phyloP scores from a whole-genome alignment of 2,797 vertebrate genomes.

The Tarsius wallacei region DNA sequence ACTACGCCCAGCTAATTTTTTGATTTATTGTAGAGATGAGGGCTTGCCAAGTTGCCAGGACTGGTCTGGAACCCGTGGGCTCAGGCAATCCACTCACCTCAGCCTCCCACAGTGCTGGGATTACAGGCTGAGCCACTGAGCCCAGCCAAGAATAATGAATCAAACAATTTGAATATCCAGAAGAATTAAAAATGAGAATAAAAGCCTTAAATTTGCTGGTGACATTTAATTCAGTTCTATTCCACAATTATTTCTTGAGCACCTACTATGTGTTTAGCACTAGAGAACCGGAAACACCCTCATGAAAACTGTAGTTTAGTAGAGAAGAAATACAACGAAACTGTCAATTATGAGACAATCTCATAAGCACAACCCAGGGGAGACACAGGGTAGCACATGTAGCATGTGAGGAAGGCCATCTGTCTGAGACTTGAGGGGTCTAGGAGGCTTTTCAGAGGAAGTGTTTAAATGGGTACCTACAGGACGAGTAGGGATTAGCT shows the following conservation, averaged over 20 bases:
- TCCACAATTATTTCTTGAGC: slow-evolving; percentile 33
- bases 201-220: not conserved
- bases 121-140: too few species aligned
- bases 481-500: slow-evolving; percentile 7
- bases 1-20: too few species aligned
- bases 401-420: not conserved
- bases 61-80: too few species aligned
- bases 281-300: not conserved
- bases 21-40: too few species aligned
- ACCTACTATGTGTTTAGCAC: not conserved
- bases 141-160: not conserved
- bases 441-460: not conserved
- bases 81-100: too few species aligned
- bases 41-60: too few species aligned
- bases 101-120: too few species aligned
- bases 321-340: not conserved
- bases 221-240: slow-evolving; percentile 17
- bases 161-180: slow-evolving; percentile 46
- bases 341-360: not conserved
- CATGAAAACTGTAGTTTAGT: not conserved
- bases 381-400: not conserved
- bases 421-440: not conserved
- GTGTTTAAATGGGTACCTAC: not conserved
- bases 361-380: not conserved
- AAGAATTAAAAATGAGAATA: slow-evolving; percentile 45